Percentiles rank a stretch among this genome's conserved stretches.
Evolutionary conservation across 2,797 vertebrate species (phyloP).

Genomic region (Dryobates pubescens): DNA sequence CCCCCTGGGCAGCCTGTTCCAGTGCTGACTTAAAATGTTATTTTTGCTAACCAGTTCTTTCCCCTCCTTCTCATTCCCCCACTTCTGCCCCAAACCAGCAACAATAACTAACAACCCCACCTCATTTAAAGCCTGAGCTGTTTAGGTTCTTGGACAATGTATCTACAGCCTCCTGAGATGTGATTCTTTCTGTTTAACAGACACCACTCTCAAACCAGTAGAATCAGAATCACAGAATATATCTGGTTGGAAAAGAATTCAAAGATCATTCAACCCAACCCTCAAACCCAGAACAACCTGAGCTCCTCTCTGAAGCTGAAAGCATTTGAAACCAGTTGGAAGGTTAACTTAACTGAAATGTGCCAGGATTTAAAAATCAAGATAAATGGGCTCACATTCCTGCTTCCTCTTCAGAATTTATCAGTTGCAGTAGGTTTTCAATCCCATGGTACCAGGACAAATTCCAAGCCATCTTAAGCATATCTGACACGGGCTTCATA

Average conservation of each 20-base stretch:
- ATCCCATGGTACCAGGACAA: slow-evolving; percentile 89
- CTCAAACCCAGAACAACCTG: background rate
- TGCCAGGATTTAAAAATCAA: slow-evolving; percentile 3
- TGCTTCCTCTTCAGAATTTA: slow-evolving; percentile 39
- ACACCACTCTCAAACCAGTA: background rate
- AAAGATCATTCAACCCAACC: too few species aligned
- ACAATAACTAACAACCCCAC: background rate
- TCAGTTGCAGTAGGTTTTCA: slow-evolving; percentile 79
- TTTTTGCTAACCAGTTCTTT: background rate
- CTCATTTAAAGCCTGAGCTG: background rate
- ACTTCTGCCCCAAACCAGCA: background rate
- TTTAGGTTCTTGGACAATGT: background rate
- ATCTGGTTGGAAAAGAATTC: too few species aligned
- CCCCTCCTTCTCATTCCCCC: background rate
- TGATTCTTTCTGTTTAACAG: background rate
- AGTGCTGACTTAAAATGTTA: background rate
- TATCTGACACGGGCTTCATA: slow-evolving; percentile 81
- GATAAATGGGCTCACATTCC: slow-evolving; percentile 79
- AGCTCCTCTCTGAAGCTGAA: background rate
- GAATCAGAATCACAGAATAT: background rate
- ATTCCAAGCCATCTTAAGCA: slow-evolving; percentile 92
- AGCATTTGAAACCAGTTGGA: background rate
- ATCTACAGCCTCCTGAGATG: background rate
- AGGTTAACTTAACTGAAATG: background rate
- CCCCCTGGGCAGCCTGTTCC: too few species aligned